Base-by-base conservation (phyloP, 2,113 vertebrate genomes). In the Amblyopsis rosae region DNA sequence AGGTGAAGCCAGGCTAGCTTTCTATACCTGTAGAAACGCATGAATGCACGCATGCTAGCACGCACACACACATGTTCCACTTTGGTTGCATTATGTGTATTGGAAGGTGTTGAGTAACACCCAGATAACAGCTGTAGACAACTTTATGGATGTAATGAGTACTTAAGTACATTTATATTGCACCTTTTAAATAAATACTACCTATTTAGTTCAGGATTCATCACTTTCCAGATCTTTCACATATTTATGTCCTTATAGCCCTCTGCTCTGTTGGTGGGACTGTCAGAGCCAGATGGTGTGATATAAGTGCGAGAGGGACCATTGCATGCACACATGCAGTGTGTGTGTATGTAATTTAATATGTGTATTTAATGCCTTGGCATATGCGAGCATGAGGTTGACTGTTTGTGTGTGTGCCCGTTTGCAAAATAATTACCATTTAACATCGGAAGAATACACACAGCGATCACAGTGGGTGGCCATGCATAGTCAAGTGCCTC, bases 251-350 rank as follows among this genome's bases (percentile, higher is more conserved):
- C 70, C 68, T 59, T 3, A 15, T 54, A 35, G 73, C 26, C 62
- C 68, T 45, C 61, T 47, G 9, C 50, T 69, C 68, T 71, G 56
- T 59, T 74, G 19, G 48, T 72, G 63, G 70, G 65, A 79, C 73
- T 83, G 56, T 73, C 74, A 77, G 26, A 73, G 55, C 62, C 81
- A 84, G 77, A 75, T 82, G 77, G 79, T 76, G 26, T 26, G 26
- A 26, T 26, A 26, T 26, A 26, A 26, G 26, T 26, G 26, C 26
- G 26, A 2, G 2, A 26, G 26, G 26, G 26, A 26, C 26, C 26
- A 26, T 26, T 26, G 26, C 26, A 26, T 26, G 26, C 26, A 26
- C 26, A 26, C 26, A 26, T 26, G 26, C 26, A 26, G 26, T 26
- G 60, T 62, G 45, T 84, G 51, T 72, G 59, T 73, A 35, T 67